Conservation (phyloP, 2,888 invertebrate species). For the Eurytoma adleriae region DNA sequence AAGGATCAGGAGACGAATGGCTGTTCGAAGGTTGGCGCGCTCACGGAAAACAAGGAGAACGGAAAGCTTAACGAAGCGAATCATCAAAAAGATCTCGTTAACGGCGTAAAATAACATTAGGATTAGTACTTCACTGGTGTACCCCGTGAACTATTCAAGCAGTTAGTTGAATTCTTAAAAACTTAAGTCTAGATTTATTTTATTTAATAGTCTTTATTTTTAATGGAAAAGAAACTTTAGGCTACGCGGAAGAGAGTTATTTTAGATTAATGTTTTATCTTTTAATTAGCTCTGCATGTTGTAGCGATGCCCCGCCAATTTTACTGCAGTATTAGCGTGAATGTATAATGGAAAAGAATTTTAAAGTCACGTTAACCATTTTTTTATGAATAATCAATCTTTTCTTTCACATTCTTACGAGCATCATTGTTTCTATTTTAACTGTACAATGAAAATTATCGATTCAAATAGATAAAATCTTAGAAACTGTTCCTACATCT, state of each 20-base stretch:
- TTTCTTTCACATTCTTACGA: slow-evolving; percentile 20
- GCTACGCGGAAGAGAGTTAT: slow-evolving; percentile 34
- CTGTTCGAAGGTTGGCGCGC: not conserved
- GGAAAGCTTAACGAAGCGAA: slow-evolving; percentile 32
- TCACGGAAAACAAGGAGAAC: slow-evolving; percentile 33
- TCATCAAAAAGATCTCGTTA: slow-evolving; percentile 51
- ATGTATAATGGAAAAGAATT: slow-evolving; percentile 59
- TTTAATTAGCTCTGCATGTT: slow-evolving; percentile 46
- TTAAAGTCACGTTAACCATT: slow-evolving; percentile 1
- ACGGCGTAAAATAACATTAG: slow-evolving; percentile 50
- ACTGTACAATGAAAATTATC: not conserved
- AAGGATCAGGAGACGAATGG: slow-evolving; percentile 30
- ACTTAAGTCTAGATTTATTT: slow-evolving; percentile 43
- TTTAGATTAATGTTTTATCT: slow-evolving; percentile 41
- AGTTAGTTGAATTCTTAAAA: slow-evolving; percentile 39
- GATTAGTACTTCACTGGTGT: slow-evolving; percentile 15
- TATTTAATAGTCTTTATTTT: slow-evolving; percentile 35
- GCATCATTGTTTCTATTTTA: slow-evolving; percentile 12
- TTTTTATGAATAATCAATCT: slow-evolving; percentile 20
- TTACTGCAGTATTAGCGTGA: slow-evolving; percentile 59
- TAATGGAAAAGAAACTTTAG: slow-evolving; percentile 13
- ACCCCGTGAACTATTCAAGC: slow-evolving; percentile 36
- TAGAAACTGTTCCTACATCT: slow-evolving; percentile 22
- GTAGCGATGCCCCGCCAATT: slow-evolving; percentile 48
- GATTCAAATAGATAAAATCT: slow-evolving; percentile 10